Base-by-base conservation (phyloP, 2,888 invertebrate species). In the Onchidella celtica region DNA sequence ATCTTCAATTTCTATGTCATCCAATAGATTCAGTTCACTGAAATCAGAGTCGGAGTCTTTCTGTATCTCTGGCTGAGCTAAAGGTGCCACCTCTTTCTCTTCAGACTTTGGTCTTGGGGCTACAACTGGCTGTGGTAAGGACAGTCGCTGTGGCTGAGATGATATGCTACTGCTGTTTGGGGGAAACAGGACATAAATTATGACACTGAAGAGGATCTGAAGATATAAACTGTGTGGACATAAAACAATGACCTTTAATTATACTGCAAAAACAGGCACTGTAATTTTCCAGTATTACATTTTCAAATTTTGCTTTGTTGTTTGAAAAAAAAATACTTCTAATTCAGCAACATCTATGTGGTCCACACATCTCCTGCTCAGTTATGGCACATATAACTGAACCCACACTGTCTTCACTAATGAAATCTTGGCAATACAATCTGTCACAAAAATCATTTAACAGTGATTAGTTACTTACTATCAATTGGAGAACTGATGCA, bases 1-100 rank as follows among this genome's bases (percentile, higher is more conserved):
- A 85, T 96, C 95, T 85, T 95, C 95, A 76, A 97, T 96, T 91
- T 97, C 97, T 36, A 97, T 94, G 91, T 97, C 96, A 85, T 97
- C 96, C 84, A 97, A 91, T 2, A 90, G 87, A 84, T 90, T 90
- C 21, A 89, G 85, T 69, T 91, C 91, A 57, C 88, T 87, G 83
- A 91, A 91, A 85, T 91, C 92, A 0, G 91, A 91, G 83, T 91
- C 92, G 0, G 87, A 86, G 83, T 92, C 92, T 79, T 89, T 89
- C 59, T 88, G 89, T 27, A 90, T 88, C 70, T 92, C 91, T 6
- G 84, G 83, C 63, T 84, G 81, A 55, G 65, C 79, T 36, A 36
- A 24, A 4, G 79, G 57, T 3, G 72, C 83, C 57, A 47, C 61
- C 24, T 24, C 81, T 57, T 57, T 68, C 32, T 38, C 75, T 59